These are phyloP conservation scores for Poeciliopsis presidionis DNA, from an alignment of 2,797 vertebrate genomes.

Conservation along the genomic window DNA sequence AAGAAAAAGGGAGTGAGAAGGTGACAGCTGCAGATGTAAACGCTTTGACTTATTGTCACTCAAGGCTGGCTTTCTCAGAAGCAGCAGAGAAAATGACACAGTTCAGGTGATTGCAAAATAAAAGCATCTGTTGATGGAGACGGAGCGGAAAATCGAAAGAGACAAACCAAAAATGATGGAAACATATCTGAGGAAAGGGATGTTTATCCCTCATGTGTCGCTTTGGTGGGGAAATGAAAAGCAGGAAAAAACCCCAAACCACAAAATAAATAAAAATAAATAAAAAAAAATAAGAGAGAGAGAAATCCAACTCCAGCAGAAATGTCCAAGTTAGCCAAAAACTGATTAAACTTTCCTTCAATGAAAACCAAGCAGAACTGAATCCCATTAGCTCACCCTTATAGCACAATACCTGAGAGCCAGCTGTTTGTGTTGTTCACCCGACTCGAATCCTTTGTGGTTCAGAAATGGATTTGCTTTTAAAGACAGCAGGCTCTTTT, in stretches of 20 bases:
- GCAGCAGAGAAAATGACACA: constrained; percentile 1
- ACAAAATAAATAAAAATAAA: background rate
- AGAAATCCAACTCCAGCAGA: background rate
- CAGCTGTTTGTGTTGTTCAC: constrained; percentile 37
- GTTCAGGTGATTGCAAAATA: background rate
- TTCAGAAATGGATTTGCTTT: constrained; percentile 57
- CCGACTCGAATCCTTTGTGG: constrained; percentile 45
- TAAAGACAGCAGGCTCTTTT: constrained; percentile 51
- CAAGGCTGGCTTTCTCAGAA: background rate
- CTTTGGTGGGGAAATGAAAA: background rate
- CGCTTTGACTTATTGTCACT: background rate
- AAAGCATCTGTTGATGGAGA: background rate
- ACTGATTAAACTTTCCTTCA: constrained; percentile 8
- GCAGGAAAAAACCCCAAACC: background rate
- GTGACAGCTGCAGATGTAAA: background rate
- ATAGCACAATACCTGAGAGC: constrained; percentile 17
- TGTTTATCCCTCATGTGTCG: background rate
- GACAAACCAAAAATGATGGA: background rate
- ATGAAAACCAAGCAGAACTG: constrained; percentile 6
- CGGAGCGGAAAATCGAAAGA: background rate
- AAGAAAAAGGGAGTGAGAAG: background rate
- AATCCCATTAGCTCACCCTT: constrained; percentile 45
- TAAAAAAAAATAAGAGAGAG: background rate
- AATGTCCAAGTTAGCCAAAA: background rate
- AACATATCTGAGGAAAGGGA: background rate